Conservation (phyloP, 1,140 invertebrate genomes). For the Drosophila jambulina region DNA sequence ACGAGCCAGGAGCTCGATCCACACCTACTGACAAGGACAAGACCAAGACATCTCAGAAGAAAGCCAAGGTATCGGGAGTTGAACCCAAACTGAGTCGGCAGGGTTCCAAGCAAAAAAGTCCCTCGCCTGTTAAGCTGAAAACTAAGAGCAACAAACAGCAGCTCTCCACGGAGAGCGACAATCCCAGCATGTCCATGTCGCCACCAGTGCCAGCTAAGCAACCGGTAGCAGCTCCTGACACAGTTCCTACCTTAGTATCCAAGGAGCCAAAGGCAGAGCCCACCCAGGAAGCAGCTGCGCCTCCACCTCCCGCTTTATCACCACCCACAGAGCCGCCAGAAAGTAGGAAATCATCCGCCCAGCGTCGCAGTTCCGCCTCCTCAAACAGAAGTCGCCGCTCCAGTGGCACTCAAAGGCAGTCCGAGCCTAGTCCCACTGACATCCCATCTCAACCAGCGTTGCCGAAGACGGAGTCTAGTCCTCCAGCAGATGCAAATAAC, state of each 20-base stretch:
- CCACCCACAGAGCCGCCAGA: slow-evolving; percentile 34
- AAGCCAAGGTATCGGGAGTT: slow-evolving; percentile 12
- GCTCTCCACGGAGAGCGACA: slow-evolving; percentile 53
- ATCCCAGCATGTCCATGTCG: slow-evolving; percentile 30
- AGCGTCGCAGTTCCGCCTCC: slow-evolving; percentile 24
- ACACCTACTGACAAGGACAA: slow-evolving; percentile 58
- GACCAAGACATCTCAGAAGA: slow-evolving; percentile 38
- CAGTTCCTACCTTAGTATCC: not conserved
- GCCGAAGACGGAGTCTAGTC: slow-evolving; percentile 18
- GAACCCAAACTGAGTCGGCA: slow-evolving; percentile 39
- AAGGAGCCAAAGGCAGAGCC: slow-evolving; percentile 18
- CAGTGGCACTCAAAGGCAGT: slow-evolving; percentile 57
- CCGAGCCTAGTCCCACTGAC: not conserved
- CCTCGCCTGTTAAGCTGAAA: slow-evolving; percentile 53
- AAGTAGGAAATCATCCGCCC: slow-evolving; percentile 60
- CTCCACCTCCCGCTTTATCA: slow-evolving; percentile 8
- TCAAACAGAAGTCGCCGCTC: slow-evolving; percentile 66
- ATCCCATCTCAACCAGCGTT: slow-evolving; percentile 1
- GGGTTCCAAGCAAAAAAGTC: slow-evolving; percentile 63
- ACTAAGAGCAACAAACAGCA: slow-evolving; percentile 45
- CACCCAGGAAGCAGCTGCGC: slow-evolving; percentile 13
- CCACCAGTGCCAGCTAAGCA: slow-evolving; percentile 39
- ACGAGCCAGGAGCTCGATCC: slow-evolving; percentile 21
- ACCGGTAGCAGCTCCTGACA: slow-evolving; percentile 10
- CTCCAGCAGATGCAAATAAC: slow-evolving; percentile 15